These are phyloP conservation scores for Volucella inanis DNA, from an alignment of 2,888 invertebrate species.

Conservation along the genomic window DNA sequence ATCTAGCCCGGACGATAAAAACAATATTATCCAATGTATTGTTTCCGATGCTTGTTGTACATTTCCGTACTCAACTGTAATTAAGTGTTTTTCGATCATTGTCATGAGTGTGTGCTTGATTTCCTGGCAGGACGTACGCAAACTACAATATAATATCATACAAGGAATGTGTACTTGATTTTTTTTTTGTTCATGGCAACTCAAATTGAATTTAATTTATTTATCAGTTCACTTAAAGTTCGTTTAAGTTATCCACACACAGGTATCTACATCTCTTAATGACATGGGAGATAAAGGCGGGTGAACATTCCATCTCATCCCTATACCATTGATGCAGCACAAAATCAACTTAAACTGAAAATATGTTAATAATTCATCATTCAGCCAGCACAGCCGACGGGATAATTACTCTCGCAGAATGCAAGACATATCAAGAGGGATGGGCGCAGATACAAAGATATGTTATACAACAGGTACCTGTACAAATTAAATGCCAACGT, in stretches of 20 bases:
- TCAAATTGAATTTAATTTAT: constrained; percentile 49
- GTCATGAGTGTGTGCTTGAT: too few species aligned
- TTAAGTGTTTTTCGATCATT: too few species aligned
- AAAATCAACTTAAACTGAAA: constrained; percentile 40
- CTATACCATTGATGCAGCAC: constrained; percentile 30
- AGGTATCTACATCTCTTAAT: not conserved
- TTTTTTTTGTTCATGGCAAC: too few species aligned
- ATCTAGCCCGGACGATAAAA: too few species aligned
- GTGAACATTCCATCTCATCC: constrained; percentile 12
- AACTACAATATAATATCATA: too few species aligned
- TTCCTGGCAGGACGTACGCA: too few species aligned
- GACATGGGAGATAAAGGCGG: not conserved
- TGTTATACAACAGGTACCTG: too few species aligned
- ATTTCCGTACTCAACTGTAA: too few species aligned
- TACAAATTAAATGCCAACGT: constrained; percentile 6
- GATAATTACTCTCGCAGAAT: constrained; percentile 47
- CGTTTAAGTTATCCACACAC: constrained; percentile 12
- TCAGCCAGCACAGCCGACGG: constrained; percentile 45
- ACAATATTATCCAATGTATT: not conserved
- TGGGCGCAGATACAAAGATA: not conserved
- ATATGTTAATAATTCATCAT: constrained; percentile 60
- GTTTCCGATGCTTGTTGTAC: too few species aligned
- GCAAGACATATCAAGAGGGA: constrained; percentile 8
- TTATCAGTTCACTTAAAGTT: constrained; percentile 26
- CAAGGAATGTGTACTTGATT: too few species aligned